phyloP scores from a whole-genome alignment of 1,140 invertebrate genomes.

The Eulimnadia texana region DNA sequence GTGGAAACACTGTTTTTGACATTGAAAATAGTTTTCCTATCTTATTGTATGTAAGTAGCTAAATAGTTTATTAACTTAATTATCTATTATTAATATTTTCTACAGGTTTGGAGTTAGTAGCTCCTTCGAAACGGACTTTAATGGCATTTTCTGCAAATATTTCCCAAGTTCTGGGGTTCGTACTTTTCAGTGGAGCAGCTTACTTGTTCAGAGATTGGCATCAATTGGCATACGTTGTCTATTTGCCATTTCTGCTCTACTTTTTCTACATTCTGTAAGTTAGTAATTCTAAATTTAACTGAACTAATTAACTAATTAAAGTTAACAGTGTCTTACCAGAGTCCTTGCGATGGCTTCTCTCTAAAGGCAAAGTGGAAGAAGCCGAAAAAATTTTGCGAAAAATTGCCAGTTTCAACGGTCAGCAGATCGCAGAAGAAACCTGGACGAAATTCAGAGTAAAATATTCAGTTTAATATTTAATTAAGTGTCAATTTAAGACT shows the following conservation, averaged over 20 bases:
- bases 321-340: constrained; percentile 24
- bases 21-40: too few relatives aligned
- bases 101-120: constrained; percentile 22
- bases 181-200: constrained; percentile 20
- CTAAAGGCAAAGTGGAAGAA: constrained; percentile 18
- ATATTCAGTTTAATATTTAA: too few relatives aligned
- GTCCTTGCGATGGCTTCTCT: constrained; percentile 26
- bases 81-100: neutral
- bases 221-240: constrained; percentile 20
- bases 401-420: constrained; percentile 24
- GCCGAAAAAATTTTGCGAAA: constrained; percentile 20
- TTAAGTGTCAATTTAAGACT: too few relatives aligned
- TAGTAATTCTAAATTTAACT: neutral
- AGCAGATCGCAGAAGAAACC: constrained; percentile 16
- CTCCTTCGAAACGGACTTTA: constrained; percentile 21
- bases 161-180: constrained; percentile 21
- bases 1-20: too few relatives aligned
- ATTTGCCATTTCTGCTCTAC: constrained; percentile 21
- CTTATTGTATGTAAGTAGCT: too few relatives aligned
- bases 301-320: neutral
- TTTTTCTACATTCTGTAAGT: constrained; percentile 15
- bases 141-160: constrained; percentile 21
- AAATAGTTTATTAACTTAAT: too few relatives aligned
- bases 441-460: constrained; percentile 13
- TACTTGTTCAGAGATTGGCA: constrained; percentile 21